phyloP scores from a whole-genome alignment of 1,140 invertebrate genomes.

The Aricia agestis region DNA sequence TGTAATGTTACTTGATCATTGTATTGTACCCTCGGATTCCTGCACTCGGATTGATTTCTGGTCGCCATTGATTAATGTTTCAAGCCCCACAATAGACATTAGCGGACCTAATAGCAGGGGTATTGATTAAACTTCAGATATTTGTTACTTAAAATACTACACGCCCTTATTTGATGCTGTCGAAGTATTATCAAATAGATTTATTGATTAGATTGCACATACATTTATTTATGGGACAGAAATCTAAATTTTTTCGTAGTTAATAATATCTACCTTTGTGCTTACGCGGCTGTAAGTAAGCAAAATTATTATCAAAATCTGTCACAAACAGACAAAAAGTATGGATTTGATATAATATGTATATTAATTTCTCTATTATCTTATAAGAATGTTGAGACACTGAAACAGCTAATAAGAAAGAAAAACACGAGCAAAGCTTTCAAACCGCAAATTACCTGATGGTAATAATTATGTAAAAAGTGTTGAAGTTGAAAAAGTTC shows the following conservation, averaged over 20 bases:
- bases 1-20: background rate
- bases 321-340: no score
- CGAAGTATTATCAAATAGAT: no score
- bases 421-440: background rate
- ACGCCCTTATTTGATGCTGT: background rate
- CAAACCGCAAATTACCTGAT: conserved; percentile 2
- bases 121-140: conserved; percentile 1
- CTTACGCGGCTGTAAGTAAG: no score
- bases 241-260: no score
- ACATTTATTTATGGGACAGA: no score
- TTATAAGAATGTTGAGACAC: background rate
- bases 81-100: background rate
- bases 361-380: background rate
- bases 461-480: background rate
- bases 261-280: no score
- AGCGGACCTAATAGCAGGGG: background rate
- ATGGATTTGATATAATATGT: no score
- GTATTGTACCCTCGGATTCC: background rate
- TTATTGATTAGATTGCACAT: no score
- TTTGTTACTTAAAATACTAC: background rate
- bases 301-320: no score
- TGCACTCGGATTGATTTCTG: background rate
- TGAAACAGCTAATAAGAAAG: background rate
- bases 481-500: conserved; percentile 7
- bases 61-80: background rate